Evolutionary conservation across 2,113 vertebrate genomes (phyloP), one percentile per base, ranked within the genome.

Genomic region (Psammodynastes pulverulentus): DNA sequence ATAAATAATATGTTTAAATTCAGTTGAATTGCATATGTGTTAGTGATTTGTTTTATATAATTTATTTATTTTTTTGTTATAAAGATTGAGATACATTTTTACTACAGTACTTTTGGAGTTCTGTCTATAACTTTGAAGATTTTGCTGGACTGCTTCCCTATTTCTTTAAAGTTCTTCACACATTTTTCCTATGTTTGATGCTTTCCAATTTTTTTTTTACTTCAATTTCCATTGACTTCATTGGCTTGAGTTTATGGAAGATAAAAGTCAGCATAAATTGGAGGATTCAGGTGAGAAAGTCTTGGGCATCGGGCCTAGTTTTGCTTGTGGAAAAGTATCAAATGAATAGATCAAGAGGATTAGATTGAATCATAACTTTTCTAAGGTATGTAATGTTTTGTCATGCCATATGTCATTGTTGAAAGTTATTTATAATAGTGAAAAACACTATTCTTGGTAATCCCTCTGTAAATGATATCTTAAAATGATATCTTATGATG

Each of bases 401-500:
- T 48, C 54, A 87, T 51, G 92, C 93, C 72, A 95, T 86, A 23
- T 34, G 3, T 45, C 88, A 92, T 0, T 88, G 84, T 48, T 85
- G 93, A 92, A 94, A 94, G 45, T 88, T 92, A 84, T 96, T 89
- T 94, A 89, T 91, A 94, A 93, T 0, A 1, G 0, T 86, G 93
- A 91, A 87, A 86, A 88, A 43, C 48, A 88, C 86, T 89, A 48
- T 29, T 54, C 91, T 89, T 86, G 86, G 85, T 94, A 95, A 88
- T 9, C 84, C 49, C 91, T 53, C 84, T 92, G 93, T n/a, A 92
- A 93, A 94, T 34, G 9, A n/a, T 3, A 94, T 94, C 93, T 93
- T 93, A 46, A 92, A 93, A 94, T 34, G 9, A n/a, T 3, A 94
- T 94, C 93, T 93, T 93, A 46, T 94, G 95, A 94, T 96, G 95